Percentiles rank a stretch among this genome's conserved stretches.
Conservation (phyloP, 2,113 vertebrate genomes). For the Cervus canadensis region DNA sequence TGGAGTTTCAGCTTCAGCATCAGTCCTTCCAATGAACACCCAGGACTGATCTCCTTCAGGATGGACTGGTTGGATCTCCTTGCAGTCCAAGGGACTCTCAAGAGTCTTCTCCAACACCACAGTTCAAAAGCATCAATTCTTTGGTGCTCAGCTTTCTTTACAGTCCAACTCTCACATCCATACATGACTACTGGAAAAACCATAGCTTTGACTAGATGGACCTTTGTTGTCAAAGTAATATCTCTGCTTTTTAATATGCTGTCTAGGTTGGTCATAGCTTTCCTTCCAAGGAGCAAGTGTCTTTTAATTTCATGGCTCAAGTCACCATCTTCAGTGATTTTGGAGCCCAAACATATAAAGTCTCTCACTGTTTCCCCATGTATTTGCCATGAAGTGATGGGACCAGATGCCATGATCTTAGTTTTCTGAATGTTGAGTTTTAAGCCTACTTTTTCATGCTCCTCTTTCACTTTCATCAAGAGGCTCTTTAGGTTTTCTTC, state of each 20-base stretch:
- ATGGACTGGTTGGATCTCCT: neutral
- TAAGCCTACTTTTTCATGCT: neutral
- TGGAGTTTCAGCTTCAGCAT: neutral
- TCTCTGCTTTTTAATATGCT: neutral
- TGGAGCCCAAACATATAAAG: neutral
- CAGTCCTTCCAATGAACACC: neutral
- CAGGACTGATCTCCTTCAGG: neutral
- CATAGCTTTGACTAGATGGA: neutral
- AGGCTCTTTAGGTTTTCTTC: neutral
- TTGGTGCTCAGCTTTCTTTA: neutral
- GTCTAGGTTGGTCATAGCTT: neutral
- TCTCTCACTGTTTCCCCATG: neutral
- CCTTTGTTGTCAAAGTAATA: neutral
- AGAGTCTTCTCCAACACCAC: neutral
- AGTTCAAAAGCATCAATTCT: neutral
- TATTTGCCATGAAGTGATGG: neutral
- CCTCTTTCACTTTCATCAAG: neutral
- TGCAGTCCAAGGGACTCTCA: accelerated
- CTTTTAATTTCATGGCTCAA: neutral
- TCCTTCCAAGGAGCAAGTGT: neutral
- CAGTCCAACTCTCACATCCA: neutral
- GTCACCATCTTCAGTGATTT: neutral
- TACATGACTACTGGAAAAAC: neutral
- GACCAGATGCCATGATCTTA: neutral
- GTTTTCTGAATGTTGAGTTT: neutral